These are phyloP conservation scores for Percina caprodes DNA, from an alignment of 2,113 vertebrate genomes.

Conservation along the genomic window DNA sequence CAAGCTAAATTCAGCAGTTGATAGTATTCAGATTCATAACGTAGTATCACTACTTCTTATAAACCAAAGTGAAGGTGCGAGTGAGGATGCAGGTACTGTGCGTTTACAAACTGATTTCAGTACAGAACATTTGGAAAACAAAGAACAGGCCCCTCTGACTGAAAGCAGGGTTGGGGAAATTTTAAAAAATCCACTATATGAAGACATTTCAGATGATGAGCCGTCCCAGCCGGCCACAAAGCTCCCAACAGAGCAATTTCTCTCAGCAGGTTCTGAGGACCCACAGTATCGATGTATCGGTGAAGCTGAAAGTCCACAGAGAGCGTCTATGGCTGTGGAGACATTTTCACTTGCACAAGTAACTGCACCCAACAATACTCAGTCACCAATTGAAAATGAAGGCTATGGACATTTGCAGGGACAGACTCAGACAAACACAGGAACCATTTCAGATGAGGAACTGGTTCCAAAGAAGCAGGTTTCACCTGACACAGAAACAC, in stretches of 20 bases:
- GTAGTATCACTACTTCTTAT: background rate
- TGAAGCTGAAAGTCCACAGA: conserved; percentile 26
- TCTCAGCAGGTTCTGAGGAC: background rate
- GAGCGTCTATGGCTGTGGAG: background rate
- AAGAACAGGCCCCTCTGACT: background rate
- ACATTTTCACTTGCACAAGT: background rate
- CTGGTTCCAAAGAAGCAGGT: background rate
- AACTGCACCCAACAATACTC: background rate
- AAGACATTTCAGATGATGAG: conserved; percentile 52
- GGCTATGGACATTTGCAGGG: background rate
- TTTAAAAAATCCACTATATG: conserved; percentile 19
- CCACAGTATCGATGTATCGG: conserved; percentile 11
- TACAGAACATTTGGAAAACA: background rate
- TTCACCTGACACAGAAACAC: background rate
- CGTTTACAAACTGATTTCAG: background rate
- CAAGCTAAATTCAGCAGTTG: background rate
- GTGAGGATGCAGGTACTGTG: background rate
- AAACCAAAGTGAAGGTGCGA: background rate
- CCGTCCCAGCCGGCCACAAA: background rate
- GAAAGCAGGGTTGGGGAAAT: background rate
- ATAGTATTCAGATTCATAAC: background rate
- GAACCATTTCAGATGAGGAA: background rate
- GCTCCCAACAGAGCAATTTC: no score
- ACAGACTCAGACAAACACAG: background rate
- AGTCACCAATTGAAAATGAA: background rate